These are phyloP conservation scores for Labroides dimidiatus DNA, from an alignment of 2,797 vertebrate genomes.

Conservation along the genomic window DNA sequence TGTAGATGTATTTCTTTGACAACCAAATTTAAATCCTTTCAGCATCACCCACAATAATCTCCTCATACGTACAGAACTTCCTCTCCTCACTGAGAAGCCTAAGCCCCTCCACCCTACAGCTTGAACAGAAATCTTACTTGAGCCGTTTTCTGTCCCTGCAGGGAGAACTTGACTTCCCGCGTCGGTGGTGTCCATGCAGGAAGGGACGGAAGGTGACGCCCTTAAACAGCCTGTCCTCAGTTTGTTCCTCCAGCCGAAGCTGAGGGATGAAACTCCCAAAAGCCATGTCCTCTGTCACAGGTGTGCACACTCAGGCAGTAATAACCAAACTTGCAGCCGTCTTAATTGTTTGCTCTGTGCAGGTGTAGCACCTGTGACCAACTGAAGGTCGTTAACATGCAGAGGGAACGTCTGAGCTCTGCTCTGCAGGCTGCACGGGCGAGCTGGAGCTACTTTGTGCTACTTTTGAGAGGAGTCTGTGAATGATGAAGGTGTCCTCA, in stretches of 20 bases:
- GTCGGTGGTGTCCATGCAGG: constrained; percentile 55
- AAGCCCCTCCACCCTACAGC: not conserved
- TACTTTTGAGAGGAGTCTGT: constrained; percentile 1
- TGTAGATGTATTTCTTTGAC: constrained; percentile 1
- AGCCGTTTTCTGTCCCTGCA: constrained; percentile 47
- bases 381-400: not conserved
- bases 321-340: not conserved
- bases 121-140: constrained; percentile 57
- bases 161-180: constrained; percentile 53
- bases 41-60: constrained; percentile 13
- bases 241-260: constrained; percentile 69
- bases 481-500: not conserved
- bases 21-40: constrained; percentile 20
- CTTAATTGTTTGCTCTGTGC: not conserved
- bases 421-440: not conserved
- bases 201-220: constrained; percentile 60
- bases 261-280: constrained; percentile 68
- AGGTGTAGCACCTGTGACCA: not conserved
- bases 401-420: constrained; percentile 1
- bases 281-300: constrained; percentile 57
- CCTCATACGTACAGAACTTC: not conserved
- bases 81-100: not conserved
- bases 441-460: not conserved
- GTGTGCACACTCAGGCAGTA: not conserved
- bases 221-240: constrained; percentile 60